Evolutionary conservation across 35 echinoderm and acorn worm species (phyloP).

Genomic region (Patiria miniata): DNA sequence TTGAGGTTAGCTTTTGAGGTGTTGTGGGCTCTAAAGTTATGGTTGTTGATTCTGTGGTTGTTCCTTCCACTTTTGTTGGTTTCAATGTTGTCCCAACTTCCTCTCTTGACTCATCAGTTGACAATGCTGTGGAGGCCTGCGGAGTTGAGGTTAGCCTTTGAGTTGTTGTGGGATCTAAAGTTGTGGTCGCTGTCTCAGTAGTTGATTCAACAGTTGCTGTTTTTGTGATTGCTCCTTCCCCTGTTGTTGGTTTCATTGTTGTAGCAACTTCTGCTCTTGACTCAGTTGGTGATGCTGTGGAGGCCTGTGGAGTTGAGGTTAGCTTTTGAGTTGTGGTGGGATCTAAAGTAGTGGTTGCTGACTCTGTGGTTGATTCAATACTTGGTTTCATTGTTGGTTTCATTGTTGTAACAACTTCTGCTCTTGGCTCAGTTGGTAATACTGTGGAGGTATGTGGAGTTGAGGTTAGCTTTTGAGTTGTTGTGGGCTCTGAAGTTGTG

Average conservation of each 20-base stretch:
- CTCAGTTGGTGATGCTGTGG: too few relatives aligned
- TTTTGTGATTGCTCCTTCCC: too few relatives aligned
- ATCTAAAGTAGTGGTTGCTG: background rate
- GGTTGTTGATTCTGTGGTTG: slow-evolving; percentile 1
- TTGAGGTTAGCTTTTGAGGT: slow-evolving; percentile 16
- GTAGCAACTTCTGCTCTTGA: background rate
- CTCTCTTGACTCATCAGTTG: background rate
- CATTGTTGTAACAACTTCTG: background rate
- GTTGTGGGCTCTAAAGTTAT: slow-evolving; percentile 11
- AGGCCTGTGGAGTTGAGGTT: background rate
- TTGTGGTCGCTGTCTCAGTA: background rate
- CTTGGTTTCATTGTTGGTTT: background rate
- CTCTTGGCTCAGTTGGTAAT: background rate
- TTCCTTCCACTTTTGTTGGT: too few relatives aligned
- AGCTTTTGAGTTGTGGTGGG: background rate
- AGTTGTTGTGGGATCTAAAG: slow-evolving; percentile 16
- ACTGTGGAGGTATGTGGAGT: background rate
- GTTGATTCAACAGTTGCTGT: background rate
- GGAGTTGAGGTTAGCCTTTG: background rate
- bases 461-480: background rate
- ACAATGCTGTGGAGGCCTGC: background rate
- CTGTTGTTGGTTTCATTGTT: background rate
- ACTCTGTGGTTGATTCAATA: background rate
- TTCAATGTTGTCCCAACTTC: background rate
- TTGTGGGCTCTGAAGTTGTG: background rate